These are phyloP conservation scores for Aleadryas rufinucha DNA, from an alignment of 2,113 vertebrate species.

Conservation along the genomic window DNA sequence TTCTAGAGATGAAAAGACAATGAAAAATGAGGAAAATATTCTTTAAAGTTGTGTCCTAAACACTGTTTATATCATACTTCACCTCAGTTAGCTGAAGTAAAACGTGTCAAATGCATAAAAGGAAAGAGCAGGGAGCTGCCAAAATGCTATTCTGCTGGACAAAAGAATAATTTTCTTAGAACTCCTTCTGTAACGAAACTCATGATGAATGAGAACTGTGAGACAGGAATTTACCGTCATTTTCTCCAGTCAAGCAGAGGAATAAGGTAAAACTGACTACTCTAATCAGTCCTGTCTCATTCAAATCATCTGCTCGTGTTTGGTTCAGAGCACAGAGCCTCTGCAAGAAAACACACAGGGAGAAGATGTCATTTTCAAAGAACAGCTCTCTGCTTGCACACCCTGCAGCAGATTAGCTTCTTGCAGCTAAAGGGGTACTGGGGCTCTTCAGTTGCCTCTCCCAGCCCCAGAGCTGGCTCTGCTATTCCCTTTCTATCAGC, in stretches of 20 bases:
- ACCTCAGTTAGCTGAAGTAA: not conserved
- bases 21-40: not conserved
- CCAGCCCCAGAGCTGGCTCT: not conserved
- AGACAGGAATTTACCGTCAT: not conserved
- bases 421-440: not conserved
- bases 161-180: not conserved
- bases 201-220: not conserved
- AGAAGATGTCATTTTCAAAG: not conserved
- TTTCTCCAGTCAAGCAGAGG: not conserved
- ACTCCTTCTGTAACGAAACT: not conserved
- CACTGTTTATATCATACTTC: not conserved
- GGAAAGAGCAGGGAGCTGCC: not conserved
- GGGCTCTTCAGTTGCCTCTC: not conserved
- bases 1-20: not conserved
- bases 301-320: not conserved
- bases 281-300: not conserved
- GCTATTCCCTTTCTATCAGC: not conserved
- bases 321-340: not conserved
- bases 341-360: not conserved
- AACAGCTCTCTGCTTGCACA: not conserved
- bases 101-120: not conserved
- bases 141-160: not conserved
- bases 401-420: not conserved
- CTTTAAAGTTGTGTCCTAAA: not conserved
- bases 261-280: not conserved